These are phyloP conservation scores for Drosophila kikkawai DNA, from an alignment of 1,140 invertebrate species.

Conservation along the genomic window DNA sequence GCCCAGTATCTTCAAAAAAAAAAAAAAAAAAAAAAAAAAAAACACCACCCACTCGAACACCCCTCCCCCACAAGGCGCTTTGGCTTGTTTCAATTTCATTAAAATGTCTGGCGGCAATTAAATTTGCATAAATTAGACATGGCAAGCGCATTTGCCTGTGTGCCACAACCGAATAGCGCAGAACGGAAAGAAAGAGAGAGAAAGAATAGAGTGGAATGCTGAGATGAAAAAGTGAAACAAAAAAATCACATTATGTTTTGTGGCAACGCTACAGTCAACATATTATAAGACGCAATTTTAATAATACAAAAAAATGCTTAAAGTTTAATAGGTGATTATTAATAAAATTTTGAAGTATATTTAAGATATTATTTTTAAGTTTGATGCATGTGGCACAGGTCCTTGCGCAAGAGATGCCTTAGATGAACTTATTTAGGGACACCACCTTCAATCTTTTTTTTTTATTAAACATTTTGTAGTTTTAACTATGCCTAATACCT, in stretches of 20 bases:
- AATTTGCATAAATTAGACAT: slow-evolving; percentile 77
- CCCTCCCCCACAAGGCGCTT: neutral
- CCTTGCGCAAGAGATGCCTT: too few relatives aligned
- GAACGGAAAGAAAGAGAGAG: slow-evolving; percentile 8
- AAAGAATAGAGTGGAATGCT: slow-evolving; percentile 17
- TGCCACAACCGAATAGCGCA: slow-evolving; percentile 24
- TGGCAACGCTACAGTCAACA: neutral
- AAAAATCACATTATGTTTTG: slow-evolving; percentile 34
- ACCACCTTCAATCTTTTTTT: too few relatives aligned
- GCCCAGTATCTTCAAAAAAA: slow-evolving; percentile 1
- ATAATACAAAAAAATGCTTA: neutral
- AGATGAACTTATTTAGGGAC: too few relatives aligned
- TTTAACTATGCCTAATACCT: too few relatives aligned
- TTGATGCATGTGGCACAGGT: too few relatives aligned
- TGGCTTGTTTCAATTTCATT: slow-evolving; percentile 57
- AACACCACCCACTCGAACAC: slow-evolving; percentile 1
- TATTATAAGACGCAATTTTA: neutral
- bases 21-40: slow-evolving; percentile 15
- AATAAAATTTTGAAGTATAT: too few relatives aligned
- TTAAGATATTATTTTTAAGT: too few relatives aligned
- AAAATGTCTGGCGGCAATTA: slow-evolving; percentile 70
- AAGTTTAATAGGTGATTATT: neutral
- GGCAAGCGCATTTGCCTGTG: slow-evolving; percentile 38
- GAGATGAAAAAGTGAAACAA: slow-evolving; percentile 22
- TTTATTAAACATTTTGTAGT: too few relatives aligned